Percentiles rank a stretch among this genome's conserved stretches.
Evolutionary conservation across 2,888 invertebrate species (phyloP).

Genomic region (Epinotia nisella): DNA sequence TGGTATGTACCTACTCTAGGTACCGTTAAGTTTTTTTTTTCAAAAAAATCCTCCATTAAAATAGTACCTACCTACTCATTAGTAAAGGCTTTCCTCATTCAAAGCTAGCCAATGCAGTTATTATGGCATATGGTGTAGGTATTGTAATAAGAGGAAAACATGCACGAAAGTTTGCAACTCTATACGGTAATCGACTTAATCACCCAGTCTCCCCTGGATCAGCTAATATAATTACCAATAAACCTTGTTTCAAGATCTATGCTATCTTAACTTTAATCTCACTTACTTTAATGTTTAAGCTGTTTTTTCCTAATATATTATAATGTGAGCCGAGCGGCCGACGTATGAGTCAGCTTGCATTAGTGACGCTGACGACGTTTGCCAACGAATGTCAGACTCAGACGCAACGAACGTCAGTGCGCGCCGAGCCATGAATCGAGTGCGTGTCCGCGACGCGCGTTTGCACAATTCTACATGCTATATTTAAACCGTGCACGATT

Average conservation of each 20-base stretch:
- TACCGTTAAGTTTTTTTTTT: too few relatives aligned
- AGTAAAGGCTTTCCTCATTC: neutral
- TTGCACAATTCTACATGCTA: conserved; percentile 25
- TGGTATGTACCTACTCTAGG: too few relatives aligned
- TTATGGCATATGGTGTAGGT: too few relatives aligned
- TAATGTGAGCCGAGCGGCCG: neutral
- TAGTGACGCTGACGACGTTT: conserved; percentile 25
- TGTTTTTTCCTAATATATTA: too few relatives aligned
- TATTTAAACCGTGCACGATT: conserved; percentile 6
- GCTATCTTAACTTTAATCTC: too few relatives aligned
- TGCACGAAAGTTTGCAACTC: neutral
- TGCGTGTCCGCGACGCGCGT: conserved; percentile 23
- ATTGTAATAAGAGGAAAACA: neutral
- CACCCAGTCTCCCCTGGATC: neutral
- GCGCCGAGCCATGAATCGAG: conserved; percentile 11
- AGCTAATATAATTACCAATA: too few relatives aligned
- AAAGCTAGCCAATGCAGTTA: neutral
- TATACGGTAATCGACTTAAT: neutral
- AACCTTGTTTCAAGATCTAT: neutral
- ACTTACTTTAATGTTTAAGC: neutral
- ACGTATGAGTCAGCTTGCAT: conserved; percentile 29
- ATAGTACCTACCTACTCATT: neutral
- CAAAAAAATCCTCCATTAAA: too few relatives aligned
- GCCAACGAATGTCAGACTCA: conserved; percentile 27
- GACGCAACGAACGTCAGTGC: conserved; percentile 5